Evolutionary conservation across 37 sponge, comb jelly and placozoan species (phyloP), one percentile per base, ranked within the genome.

Genomic region (Haliclona indistincta): DNA sequence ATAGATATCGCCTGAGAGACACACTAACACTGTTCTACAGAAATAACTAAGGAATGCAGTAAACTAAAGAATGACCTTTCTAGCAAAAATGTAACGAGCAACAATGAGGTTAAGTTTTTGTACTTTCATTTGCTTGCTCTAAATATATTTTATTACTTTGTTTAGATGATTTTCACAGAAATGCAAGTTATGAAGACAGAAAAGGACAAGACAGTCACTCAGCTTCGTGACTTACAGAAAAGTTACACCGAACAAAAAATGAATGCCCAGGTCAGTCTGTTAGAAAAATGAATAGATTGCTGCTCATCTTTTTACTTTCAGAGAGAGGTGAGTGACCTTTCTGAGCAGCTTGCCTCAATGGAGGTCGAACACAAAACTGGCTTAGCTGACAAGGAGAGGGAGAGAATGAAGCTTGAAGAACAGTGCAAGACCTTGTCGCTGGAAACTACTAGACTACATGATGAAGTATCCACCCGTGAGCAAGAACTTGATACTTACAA

Each of bases 101-200:
- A 45, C 25, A 69, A 42, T 42, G 49, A 40, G 70, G 32, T 45
- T 20, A 58, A 20, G n/a, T n/a, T n/a, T n/a, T n/a, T n/a, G n/a
- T n/a, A n/a, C n/a, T n/a, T n/a, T n/a, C n/a, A n/a, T n/a, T n/a
- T n/a, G n/a, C n/a, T n/a, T n/a, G n/a, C n/a, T n/a, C n/a, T n/a
- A n/a, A n/a, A n/a, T n/a, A n/a, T n/a, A n/a, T n/a, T n/a, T n/a
- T n/a, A n/a, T n/a, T n/a, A n/a, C n/a, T n/a, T n/a, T n/a, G n/a
- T n/a, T n/a, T n/a, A 74, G 2, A 71, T 43, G 28, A 45, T 85
- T 2, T 5, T 64, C 52, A 79, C 77, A 55, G 85, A 85, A 39
- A 34, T 85, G 60, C 85, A 87, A 71, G 70, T 79, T 32, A 49
- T 87, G 26, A 68, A 75, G 35, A 63, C 67, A 32, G 76, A 87